Conservation (phyloP, 1,140 invertebrate genomes). For the Micrasema longulum region DNA sequence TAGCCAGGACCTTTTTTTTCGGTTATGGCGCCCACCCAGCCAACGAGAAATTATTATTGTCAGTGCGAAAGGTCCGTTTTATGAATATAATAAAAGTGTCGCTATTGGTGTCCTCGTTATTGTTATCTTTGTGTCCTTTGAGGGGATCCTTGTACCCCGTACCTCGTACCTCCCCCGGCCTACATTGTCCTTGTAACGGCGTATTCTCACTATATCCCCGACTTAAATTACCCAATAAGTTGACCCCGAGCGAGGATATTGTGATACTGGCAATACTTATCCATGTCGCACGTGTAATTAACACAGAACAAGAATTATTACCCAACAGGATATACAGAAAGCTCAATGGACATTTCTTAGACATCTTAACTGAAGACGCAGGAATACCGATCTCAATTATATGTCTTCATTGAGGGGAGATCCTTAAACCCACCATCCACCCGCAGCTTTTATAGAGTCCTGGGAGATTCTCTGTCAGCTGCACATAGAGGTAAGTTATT, state of each 20-base stretch:
- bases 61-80: constrained; percentile 38
- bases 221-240: constrained; percentile 39
- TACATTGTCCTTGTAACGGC: constrained; percentile 6
- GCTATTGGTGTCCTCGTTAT: constrained; percentile 36
- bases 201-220: constrained; percentile 34
- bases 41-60: constrained; percentile 22
- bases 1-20: too few species aligned
- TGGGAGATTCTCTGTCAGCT: too few species aligned
- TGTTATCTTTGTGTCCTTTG: constrained; percentile 36
- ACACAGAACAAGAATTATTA: too few species aligned
- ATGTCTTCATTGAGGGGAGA: too few species aligned
- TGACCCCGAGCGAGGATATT: constrained; percentile 15
- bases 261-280: constrained; percentile 23
- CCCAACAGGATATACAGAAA: too few species aligned
- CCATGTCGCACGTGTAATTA: constrained; percentile 24
- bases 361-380: too few species aligned
- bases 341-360: too few species aligned
- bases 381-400: too few species aligned
- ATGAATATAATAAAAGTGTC: constrained; percentile 48
- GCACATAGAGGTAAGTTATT: too few species aligned
- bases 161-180: not conserved
- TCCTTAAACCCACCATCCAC: too few species aligned
- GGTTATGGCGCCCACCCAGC: not conserved
- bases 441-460: too few species aligned
- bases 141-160: not conserved